A percentile compares a stretch with the other conserved stretches of the same genome.
Conservation (phyloP, 1,140 invertebrate species). For the Amyelois transitella region DNA sequence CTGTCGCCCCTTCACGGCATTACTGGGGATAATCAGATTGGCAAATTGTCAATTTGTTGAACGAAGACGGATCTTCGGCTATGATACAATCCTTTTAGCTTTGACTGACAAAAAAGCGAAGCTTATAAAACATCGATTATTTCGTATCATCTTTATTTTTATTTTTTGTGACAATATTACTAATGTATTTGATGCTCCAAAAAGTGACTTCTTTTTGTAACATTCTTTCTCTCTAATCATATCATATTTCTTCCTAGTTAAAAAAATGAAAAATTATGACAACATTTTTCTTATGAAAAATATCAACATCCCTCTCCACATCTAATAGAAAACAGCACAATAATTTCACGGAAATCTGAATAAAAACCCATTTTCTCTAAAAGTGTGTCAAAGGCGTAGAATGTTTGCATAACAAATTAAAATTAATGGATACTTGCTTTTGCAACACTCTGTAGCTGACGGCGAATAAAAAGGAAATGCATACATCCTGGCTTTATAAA, state of each 20-base stretch:
- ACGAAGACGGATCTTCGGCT: background rate
- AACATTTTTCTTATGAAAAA: too few relatives aligned
- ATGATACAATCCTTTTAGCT: background rate
- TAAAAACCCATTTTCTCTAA: background rate
- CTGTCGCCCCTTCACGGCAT: background rate
- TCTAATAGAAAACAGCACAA: too few relatives aligned
- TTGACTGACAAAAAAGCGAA: background rate
- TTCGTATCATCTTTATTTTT: too few relatives aligned
- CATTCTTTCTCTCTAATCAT: too few relatives aligned
- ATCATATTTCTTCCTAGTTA: too few relatives aligned
- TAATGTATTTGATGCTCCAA: too few relatives aligned
- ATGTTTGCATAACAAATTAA: background rate
- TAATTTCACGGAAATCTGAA: too few relatives aligned
- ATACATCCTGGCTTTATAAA: background rate
- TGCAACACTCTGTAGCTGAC: background rate
- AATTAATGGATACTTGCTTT: background rate
- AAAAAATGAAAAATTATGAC: too few relatives aligned
- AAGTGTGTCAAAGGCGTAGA: background rate
- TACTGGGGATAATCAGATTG: slow-evolving; percentile 1
- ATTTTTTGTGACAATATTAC: too few relatives aligned
- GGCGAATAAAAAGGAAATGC: background rate
- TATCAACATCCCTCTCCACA: too few relatives aligned
- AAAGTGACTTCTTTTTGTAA: too few relatives aligned
- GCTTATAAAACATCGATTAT: too few relatives aligned
- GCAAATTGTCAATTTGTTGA: slow-evolving; percentile 2